Evolutionary conservation across 2,888 invertebrate species (phyloP).

Genomic region (Netelia fuscicornis): DNA sequence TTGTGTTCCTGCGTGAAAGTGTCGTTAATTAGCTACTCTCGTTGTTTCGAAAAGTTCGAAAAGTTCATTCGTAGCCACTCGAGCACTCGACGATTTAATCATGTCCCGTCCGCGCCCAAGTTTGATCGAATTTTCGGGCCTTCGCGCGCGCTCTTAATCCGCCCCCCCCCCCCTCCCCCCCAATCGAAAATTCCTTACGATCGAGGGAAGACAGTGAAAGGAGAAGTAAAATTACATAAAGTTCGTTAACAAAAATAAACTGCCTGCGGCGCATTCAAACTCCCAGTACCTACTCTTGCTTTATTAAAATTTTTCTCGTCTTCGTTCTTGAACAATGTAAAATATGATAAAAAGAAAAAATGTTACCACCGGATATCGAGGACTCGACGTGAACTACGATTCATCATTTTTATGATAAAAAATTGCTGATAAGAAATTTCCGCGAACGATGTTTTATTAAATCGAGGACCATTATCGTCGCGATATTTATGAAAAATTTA

Average conservation of each 20-base stretch:
- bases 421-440: not conserved
- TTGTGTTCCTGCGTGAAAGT: not conserved
- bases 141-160: conserved; percentile 14
- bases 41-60: not conserved
- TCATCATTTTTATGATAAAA: conserved; percentile 3
- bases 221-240: conserved; percentile 55
- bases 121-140: conserved; percentile 55
- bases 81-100: conserved; percentile 36
- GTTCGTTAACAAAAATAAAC: conserved; percentile 66
- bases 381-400: conserved; percentile 3
- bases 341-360: not conserved
- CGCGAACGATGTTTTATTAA: not conserved
- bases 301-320: not conserved
- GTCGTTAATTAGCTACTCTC: not conserved
- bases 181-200: not conserved
- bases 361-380: not conserved
- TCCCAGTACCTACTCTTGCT: conserved; percentile 12
- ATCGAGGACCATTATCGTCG: not conserved
- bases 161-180: not conserved
- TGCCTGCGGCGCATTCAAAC: conserved; percentile 32
- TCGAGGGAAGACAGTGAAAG: not conserved
- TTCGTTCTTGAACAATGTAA: conserved; percentile 5
- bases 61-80: not conserved
- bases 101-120: conserved; percentile 18
- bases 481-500: too few relatives aligned